These are phyloP conservation scores for Misgurnus mizolepis DNA, from an alignment of 2,113 vertebrate genomes.

Conservation along the genomic window DNA sequence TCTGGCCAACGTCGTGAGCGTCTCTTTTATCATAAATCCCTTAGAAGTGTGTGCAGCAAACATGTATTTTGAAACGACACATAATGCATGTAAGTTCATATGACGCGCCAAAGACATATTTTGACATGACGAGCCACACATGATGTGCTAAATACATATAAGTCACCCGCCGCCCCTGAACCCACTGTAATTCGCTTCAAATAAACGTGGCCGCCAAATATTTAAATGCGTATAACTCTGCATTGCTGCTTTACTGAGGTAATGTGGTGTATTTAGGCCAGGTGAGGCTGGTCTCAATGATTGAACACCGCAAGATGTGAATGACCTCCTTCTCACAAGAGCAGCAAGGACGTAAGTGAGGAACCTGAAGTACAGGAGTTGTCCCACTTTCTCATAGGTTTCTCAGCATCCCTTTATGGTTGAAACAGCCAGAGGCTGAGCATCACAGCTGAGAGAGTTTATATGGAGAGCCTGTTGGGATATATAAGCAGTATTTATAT, in stretches of 20 bases:
- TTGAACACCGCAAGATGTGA: conserved; percentile 44
- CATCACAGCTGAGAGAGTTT: background rate
- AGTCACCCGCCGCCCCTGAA: too few relatives aligned
- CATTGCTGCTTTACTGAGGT: conserved; percentile 26
- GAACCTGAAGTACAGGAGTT: conserved; percentile 9
- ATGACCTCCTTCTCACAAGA: conserved; percentile 54
- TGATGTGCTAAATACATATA: too few relatives aligned
- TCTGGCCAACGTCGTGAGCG: too few relatives aligned
- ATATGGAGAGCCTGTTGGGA: background rate
- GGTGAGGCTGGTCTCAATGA: conserved; percentile 23
- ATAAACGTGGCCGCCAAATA: too few relatives aligned
- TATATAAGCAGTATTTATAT: background rate
- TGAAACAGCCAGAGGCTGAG: background rate
- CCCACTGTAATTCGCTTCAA: too few relatives aligned
- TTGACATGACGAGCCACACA: too few relatives aligned
- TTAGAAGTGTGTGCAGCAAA: too few relatives aligned
- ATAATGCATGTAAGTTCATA: too few relatives aligned
- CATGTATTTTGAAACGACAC: too few relatives aligned
- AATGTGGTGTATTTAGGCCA: conserved; percentile 29
- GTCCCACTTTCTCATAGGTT: conserved; percentile 38
- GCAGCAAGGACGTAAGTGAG: conserved; percentile 34
- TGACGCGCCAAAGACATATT: too few relatives aligned
- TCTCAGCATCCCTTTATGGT: background rate
- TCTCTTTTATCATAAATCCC: too few relatives aligned
- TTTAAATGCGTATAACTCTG: background rate